Evolutionary conservation across 2,113 vertebrate genomes (phyloP), one percentile per base, ranked within the genome.

Genomic region (Pollimyrus isidori): DNA sequence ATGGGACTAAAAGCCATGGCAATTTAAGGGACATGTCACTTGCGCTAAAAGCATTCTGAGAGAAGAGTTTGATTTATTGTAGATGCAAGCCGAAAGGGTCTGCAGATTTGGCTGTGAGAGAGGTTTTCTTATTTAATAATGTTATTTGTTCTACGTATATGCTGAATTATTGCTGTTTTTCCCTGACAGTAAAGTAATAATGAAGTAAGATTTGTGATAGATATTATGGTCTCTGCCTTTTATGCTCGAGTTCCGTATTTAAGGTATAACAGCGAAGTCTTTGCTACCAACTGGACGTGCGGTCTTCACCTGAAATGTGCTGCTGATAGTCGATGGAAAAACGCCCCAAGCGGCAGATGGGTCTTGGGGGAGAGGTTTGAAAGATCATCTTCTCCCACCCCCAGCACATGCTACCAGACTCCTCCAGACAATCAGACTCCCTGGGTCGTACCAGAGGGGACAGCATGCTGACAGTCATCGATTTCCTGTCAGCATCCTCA

Each of bases 401-500:
- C 21, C 85, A 13, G 10, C 35, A 30, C 62, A 80, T 35, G 39
- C 73, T 17, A 39, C 26, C 2, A 19, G 39, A 50, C 15, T 58
- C 45, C 50, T 19, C 23, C 0, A 15, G 84, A 91, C 17, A 86
- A 83, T 89, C 46, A 82, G 0, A 10, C 52, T 91, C 90, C 89
- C 88, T 62, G 2, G 82, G 89, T 89, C 3, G 49, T 15, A 89
- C 88, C n/a, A 11, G 90, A 87, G 83, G 88, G 65, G 93, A 91
- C 92, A 92, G 88, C 17, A 58, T 89, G 93, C 92, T 92, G 94
- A 93, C 95, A 93, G 90, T 19, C 7, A 95, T 95, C 80, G 93
- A 96, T 95, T 92, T 91, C 85, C 89, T 89, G 92, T 94, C 94
- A 93, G 91, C 90, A 69, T 90, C 89, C 93, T 94, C 90, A 87